A percentile compares a stretch with the other conserved stretches of the same genome.
Evolutionary conservation across 1,140 invertebrate genomes (phyloP).

Genomic region (Drosophila paulistorum): DNA sequence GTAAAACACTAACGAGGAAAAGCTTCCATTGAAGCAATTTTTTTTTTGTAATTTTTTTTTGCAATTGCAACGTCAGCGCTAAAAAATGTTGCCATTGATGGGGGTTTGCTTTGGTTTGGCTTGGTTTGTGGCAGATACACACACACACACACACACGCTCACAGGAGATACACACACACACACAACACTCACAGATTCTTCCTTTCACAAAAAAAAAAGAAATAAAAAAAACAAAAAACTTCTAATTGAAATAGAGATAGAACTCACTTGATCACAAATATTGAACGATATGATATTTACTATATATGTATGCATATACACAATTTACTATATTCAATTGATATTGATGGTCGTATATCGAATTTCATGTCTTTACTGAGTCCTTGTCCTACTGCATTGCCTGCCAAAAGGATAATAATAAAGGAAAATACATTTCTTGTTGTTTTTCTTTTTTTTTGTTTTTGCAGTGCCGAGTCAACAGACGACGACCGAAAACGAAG

Average conservation of each 20-base stretch:
- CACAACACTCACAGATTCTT: constrained; percentile 31
- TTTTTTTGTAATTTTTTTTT: neutral
- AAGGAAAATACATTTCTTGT: constrained; percentile 32
- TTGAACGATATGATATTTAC: neutral
- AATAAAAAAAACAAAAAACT: neutral
- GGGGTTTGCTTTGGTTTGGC: constrained; percentile 12
- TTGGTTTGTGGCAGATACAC: constrained; percentile 50
- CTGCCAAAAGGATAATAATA: constrained; percentile 58
- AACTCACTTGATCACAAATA: constrained; percentile 6
- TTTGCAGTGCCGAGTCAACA: constrained; percentile 36
- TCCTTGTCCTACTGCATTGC: constrained; percentile 48
- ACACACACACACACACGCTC: constrained; percentile 35
- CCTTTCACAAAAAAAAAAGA: constrained; percentile 26
- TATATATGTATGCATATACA: neutral
- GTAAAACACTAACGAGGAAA: constrained; percentile 52
- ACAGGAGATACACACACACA: constrained; percentile 19
- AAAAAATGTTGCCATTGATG: constrained; percentile 54
- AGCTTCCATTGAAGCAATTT: constrained; percentile 57
- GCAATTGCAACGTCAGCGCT: constrained; percentile 70
- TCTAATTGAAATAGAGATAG: too few species aligned
- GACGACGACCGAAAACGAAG: constrained; percentile 6
- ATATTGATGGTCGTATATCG: constrained; percentile 14
- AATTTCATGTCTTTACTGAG: neutral
- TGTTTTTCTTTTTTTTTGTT: neutral
- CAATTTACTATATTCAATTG: neutral